phyloP scores from a whole-genome alignment of 1,140 invertebrate genomes.

The roundworm (Caenorhabditis elegans) region WBcel235 BX284606.5:3580501-3581000 shows the following conservation, averaged over 20 bases:
- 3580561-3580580: too few relatives aligned
- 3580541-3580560: too few relatives aligned
- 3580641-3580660: not conserved
- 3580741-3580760: slow-evolving; percentile 24
- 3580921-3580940: not conserved
- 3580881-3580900: not conserved
- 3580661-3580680: not conserved
- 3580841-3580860: slow-evolving; percentile 4
- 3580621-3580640: not conserved
- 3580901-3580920: not conserved
- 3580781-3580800: not conserved
- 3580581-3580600: too few relatives aligned
- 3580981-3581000: slow-evolving; percentile 2
- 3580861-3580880: not conserved
- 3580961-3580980: not conserved
- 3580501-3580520: too few relatives aligned
- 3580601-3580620: not conserved
- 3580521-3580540: too few relatives aligned
- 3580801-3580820: slow-evolving; percentile 12
- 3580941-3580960: not conserved
- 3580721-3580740: not conserved
- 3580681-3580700: too few relatives aligned
- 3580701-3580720: not conserved
- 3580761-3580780: slow-evolving; percentile 2
- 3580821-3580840: not conserved